Percentiles rank a stretch among this genome's conserved stretches.
phyloP scores from a whole-genome alignment of 2,113 vertebrate genomes.

The Echinops telfairi region DNA sequence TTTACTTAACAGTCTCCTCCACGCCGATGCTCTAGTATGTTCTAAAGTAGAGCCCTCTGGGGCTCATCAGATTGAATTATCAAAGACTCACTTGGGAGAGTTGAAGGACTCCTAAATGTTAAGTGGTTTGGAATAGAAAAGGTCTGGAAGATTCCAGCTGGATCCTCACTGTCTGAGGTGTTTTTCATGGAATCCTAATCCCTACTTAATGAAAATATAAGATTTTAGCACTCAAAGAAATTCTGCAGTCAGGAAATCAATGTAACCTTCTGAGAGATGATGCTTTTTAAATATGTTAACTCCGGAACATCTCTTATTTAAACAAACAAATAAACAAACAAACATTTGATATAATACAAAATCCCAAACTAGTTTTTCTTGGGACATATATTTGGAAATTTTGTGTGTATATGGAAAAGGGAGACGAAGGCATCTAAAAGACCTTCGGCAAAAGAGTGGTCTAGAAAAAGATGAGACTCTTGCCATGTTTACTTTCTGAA shows the following conservation, averaged over 20 bases:
- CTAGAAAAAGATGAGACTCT: conserved; percentile 10
- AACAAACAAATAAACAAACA: not conserved
- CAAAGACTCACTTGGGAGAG: not conserved
- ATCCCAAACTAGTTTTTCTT: not conserved
- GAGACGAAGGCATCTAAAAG: not conserved
- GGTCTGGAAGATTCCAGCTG: conserved; percentile 8
- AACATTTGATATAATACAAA: not conserved
- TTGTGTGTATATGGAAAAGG: not conserved
- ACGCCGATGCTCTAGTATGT: not conserved
- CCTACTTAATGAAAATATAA: not conserved
- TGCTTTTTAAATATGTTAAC: conserved; percentile 5
- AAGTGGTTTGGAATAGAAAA: not conserved
- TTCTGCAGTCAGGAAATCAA: not conserved
- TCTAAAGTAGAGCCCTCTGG: not conserved
- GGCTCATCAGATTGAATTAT: not conserved
- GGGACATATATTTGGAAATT: not conserved
- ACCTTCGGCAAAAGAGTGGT: not conserved
- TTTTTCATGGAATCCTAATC: conserved; percentile 18
- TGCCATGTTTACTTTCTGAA: conserved; percentile 34
- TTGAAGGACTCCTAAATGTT: not conserved
- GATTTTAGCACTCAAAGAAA: not conserved
- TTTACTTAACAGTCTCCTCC: not conserved
- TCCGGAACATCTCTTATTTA: not conserved
- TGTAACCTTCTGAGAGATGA: not conserved
- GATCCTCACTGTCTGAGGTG: conserved; percentile 15